These are phyloP conservation scores for Octodonta nipae DNA, from an alignment of 2,888 invertebrate genomes.

Conservation along the genomic window DNA sequence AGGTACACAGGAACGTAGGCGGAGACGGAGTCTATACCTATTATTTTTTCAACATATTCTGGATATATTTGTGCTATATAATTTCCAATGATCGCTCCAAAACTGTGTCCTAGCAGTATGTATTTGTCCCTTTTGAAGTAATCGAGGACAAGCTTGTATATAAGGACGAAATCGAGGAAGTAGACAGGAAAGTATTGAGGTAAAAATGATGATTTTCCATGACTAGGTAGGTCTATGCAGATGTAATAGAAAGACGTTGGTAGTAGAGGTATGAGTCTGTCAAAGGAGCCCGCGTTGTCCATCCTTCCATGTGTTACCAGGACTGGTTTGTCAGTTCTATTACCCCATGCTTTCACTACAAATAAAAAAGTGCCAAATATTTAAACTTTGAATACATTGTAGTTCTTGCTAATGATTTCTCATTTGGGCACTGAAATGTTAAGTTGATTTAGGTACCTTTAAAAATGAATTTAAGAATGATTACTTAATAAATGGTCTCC, in stretches of 20 bases:
- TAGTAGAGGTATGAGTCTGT: constrained; percentile 42
- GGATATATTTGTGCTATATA: constrained; percentile 34
- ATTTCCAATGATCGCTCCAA: constrained; percentile 39
- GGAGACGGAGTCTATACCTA: constrained; percentile 39
- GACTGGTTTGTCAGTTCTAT: constrained; percentile 40
- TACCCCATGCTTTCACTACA: constrained; percentile 53
- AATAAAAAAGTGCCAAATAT: no score
- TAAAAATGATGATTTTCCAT: constrained; percentile 44
- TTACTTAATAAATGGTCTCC: no score
- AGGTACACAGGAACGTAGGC: no score
- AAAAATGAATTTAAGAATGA: no score
- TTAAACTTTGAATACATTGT: no score
- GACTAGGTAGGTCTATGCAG: constrained; percentile 46
- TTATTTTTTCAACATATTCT: constrained; percentile 32
- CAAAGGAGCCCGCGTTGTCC: constrained; percentile 48
- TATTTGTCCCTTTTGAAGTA: constrained; percentile 24
- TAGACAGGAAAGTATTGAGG: constrained; percentile 32
- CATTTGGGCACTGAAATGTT: no score
- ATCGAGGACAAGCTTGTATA: constrained; percentile 21
- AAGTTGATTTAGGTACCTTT: no score
- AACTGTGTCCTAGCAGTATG: constrained; percentile 31
- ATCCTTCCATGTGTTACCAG: constrained; percentile 45
- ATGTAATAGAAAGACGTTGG: constrained; percentile 36
- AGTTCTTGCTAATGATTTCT: no score
- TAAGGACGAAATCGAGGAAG: constrained; percentile 34